phyloP scores from a whole-genome alignment of 2,888 invertebrate species.

The Aphodius granarius region DNA sequence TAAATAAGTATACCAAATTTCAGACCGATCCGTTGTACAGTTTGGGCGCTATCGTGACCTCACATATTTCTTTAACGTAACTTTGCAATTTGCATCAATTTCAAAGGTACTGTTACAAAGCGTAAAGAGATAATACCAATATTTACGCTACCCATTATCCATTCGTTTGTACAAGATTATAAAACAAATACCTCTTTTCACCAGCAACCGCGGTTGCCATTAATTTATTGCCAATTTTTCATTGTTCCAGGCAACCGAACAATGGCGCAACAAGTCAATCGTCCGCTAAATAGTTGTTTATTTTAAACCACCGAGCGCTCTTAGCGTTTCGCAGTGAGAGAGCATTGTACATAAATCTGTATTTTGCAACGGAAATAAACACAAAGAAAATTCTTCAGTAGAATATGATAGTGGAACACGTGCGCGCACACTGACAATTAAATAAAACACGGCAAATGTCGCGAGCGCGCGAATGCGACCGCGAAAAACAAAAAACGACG shows the following conservation, averaged over 20 bases:
- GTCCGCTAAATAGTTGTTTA: not conserved
- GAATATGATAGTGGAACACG: slow-evolving; percentile 8
- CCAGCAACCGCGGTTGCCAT: too few relatives aligned
- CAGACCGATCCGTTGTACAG: too few relatives aligned
- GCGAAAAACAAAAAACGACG: slow-evolving; percentile 1
- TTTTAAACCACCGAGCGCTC: not conserved
- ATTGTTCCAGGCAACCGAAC: not conserved
- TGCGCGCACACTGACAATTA: slow-evolving; percentile 3
- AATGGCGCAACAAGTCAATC: not conserved
- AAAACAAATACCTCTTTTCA: too few relatives aligned
- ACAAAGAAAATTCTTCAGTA: slow-evolving; percentile 8
- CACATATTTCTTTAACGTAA: too few relatives aligned
- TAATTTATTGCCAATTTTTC: not conserved
- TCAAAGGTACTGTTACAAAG: not conserved
- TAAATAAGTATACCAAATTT: too few relatives aligned
- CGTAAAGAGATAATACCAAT: not conserved
- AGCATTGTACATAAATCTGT: slow-evolving; percentile 6
- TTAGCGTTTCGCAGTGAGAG: not conserved
- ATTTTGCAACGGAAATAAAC: slow-evolving; percentile 5
- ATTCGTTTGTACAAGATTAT: not conserved
- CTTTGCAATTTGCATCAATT: too few relatives aligned
- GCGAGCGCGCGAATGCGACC: not conserved
- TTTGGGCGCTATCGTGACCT: too few relatives aligned
- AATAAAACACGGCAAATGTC: slow-evolving; percentile 5
- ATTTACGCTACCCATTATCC: not conserved